These are phyloP conservation scores for Hylyphantes graminicola DNA, from an alignment of 1,140 invertebrate genomes.

Conservation along the genomic window DNA sequence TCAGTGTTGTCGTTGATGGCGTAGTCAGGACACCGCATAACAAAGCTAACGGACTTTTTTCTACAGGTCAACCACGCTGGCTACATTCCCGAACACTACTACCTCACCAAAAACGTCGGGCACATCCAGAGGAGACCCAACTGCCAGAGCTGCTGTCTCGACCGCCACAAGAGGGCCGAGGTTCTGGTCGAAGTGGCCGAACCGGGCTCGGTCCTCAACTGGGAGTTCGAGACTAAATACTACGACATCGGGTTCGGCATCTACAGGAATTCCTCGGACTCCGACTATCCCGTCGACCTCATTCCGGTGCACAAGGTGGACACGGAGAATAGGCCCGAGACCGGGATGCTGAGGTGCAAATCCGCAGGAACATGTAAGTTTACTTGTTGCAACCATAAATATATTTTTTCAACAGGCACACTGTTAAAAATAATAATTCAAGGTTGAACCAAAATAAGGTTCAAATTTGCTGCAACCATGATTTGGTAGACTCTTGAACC, in stretches of 20 bases:
- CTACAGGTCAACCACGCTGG: conserved; percentile 5
- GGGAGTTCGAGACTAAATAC: not conserved
- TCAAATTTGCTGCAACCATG: no score
- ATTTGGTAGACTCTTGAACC: no score
- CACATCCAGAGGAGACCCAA: not conserved
- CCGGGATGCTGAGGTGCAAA: conserved; percentile 4
- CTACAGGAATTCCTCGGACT: no score
- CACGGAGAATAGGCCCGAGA: not conserved
- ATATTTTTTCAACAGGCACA: no score
- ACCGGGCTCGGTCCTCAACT: not conserved
- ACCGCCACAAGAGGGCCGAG: not conserved
- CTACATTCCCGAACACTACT: conserved; percentile 10
- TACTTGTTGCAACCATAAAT: no score
- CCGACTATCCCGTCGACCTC: not conserved
- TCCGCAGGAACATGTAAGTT: conserved; percentile 1
- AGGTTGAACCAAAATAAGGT: no score
- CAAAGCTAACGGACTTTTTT: not conserved
- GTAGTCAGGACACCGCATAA: no score
- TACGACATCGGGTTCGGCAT: conserved; percentile 9
- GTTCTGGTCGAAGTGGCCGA: not conserved
- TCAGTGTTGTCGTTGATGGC: no score
- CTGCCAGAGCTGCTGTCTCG: not conserved
- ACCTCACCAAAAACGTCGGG: conserved; percentile 14
- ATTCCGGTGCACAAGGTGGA: conserved; percentile 5
- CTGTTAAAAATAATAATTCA: no score